Base-by-base conservation (phyloP, 1,140 invertebrate species). In the Megalopta genalis region DNA sequence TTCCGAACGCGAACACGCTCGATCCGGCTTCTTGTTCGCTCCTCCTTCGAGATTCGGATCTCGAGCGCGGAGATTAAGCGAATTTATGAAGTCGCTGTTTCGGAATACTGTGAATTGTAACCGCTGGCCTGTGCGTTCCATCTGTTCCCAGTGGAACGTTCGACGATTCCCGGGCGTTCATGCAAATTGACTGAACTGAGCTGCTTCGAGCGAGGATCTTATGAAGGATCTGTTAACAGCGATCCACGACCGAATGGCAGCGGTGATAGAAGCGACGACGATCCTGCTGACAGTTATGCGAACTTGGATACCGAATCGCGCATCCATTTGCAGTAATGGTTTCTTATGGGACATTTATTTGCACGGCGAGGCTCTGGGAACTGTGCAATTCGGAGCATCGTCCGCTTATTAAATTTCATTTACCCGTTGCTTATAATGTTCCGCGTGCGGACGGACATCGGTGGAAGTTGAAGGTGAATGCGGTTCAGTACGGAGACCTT, bases 71-170 rank as follows among this genome's bases (percentile, higher is more conserved):
- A n/a, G 39, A 69, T 46, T 9, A 12, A 57, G 3, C 37, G 46
- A 62, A 66, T 66, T 57, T 81, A 78, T 72, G 60, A 73, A 59
- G 65, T 23, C 21, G 8, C 1, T 7, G 21, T n/a, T n/a, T 57
- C 8, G 54, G 54, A 9, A 57, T 6, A 9, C 54, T 7, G 10
- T 46, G 42, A 10, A 10, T 12, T 2, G 3, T 14, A 46, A 12
- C 42, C 10, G 14, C 12, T 46, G 9, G 2, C 42, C 2, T 14
- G 42, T 12, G 10, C 10, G 42, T 52, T 52, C 16, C 49, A 18
- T 21, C 49, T 52, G 49, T 52, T 52, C 18, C 49, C 16, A 18
- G 16, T 21, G 18, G 0, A 52, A 52, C 49, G 49, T 52, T 18
- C 49, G 49, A 21, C 49, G 49, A 52, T 52, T 16, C 16, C 2